These are phyloP conservation scores for Coregonus sp. DNA, from an alignment of 2,797 vertebrate species.

Conservation along the genomic window DNA sequence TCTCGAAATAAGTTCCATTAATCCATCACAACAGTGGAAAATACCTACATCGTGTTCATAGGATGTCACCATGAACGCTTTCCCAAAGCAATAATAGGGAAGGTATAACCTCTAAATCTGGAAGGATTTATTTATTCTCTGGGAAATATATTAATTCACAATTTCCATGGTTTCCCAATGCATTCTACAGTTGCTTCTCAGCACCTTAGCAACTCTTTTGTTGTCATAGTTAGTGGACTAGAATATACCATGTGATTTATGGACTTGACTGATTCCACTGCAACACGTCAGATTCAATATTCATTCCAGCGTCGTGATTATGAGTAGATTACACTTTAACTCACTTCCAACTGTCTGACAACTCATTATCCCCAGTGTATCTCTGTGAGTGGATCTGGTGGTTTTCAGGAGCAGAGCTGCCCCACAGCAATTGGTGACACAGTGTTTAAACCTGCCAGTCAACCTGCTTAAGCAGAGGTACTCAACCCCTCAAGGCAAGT, in stretches of 20 bases:
- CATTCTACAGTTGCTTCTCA: neutral
- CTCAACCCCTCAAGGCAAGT: constrained; percentile 57
- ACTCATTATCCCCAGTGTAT: constrained; percentile 53
- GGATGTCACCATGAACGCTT: neutral
- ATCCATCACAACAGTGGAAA: too few species aligned
- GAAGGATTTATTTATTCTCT: neutral
- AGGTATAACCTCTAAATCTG: neutral
- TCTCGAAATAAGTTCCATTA: too few species aligned
- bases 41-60: too few species aligned
- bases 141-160: neutral
- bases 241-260: neutral
- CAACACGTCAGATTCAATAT: constrained; percentile 52
- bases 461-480: constrained; percentile 62
- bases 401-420: constrained; percentile 43
- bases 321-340: constrained; percentile 59
- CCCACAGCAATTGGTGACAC: constrained; percentile 50
- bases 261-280: constrained; percentile 15
- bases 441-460: constrained; percentile 63
- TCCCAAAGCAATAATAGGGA: neutral
- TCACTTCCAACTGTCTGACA: constrained; percentile 53
- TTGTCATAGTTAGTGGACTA: constrained; percentile 1
- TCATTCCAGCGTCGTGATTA: constrained; percentile 48
- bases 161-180: neutral
- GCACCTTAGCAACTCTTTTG: neutral
- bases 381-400: constrained; percentile 16